A percentile compares a stretch with the other conserved stretches of the same genome.
Evolutionary conservation across 2,113 vertebrate species (phyloP).

Genomic region (Galeopterus variegatus): DNA sequence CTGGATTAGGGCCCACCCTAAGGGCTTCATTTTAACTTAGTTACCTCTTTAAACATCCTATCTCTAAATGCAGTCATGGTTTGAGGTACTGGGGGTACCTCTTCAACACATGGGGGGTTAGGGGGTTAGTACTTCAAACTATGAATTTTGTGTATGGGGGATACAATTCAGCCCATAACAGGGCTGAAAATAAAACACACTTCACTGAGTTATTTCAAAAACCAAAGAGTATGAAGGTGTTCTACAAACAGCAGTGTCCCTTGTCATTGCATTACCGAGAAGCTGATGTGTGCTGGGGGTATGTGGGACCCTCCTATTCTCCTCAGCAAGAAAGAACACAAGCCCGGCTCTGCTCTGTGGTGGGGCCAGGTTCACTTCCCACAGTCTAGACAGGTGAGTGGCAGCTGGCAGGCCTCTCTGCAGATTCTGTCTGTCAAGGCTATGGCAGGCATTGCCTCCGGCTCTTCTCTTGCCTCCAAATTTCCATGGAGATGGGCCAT

Average conservation of each 20-base stretch:
- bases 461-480: constrained; percentile 6
- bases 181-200: background rate
- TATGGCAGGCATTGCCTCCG: background rate
- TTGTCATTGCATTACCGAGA: background rate
- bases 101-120: background rate
- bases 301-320: background rate
- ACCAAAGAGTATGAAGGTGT: background rate
- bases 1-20: background rate
- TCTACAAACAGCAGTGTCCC: background rate
- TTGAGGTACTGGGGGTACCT: background rate
- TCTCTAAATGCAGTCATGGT: background rate
- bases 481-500: constrained; percentile 57
- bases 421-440: background rate
- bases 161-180: background rate
- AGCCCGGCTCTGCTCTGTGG: background rate
- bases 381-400: constrained; percentile 48
- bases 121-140: too few species aligned
- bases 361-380: background rate
- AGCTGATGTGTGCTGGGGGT: background rate
- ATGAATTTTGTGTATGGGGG: background rate
- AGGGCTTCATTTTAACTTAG: background rate
- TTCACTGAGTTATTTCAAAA: background rate
- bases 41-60: background rate
- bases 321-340: background rate
- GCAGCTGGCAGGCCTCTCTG: constrained; percentile 12